Percentiles rank a stretch among this genome's conserved stretches.
Evolutionary conservation across 2,113 vertebrate species (phyloP).

Genomic region (Theristicus caerulescens): DNA sequence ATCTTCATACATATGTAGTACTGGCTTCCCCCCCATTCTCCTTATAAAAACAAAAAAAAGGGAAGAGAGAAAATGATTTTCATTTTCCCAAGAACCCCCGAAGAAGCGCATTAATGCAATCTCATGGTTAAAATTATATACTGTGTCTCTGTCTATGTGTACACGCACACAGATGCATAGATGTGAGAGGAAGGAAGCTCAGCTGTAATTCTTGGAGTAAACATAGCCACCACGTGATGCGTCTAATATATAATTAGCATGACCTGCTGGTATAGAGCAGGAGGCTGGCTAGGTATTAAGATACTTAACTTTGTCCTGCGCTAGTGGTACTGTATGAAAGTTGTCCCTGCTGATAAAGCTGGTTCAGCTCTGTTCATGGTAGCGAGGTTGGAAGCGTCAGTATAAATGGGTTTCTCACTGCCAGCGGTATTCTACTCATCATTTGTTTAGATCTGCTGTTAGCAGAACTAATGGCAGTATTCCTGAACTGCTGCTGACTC

Average conservation of each 20-base stretch:
- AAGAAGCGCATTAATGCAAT: background rate
- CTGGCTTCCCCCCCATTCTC: fast-evolving
- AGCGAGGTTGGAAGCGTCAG: background rate
- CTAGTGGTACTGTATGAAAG: fast-evolving
- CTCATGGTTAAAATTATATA: background rate
- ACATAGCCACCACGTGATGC: constrained; percentile 48
- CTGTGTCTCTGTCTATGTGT: background rate
- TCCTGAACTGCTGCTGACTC: constrained; percentile 49
- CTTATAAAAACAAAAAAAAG: background rate
- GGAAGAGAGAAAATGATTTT: background rate
- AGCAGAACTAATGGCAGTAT: background rate
- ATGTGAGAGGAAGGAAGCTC: constrained; percentile 14
- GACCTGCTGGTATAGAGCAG: constrained; percentile 37
- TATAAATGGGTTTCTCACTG: background rate
- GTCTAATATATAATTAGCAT: constrained; percentile 55
- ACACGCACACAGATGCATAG: background rate
- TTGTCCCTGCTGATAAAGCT: background rate
- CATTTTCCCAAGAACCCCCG: background rate
- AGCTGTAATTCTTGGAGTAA: constrained; percentile 39
- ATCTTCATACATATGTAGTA: background rate
- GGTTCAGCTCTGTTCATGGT: background rate
- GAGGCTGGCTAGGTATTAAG: background rate
- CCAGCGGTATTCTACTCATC: background rate
- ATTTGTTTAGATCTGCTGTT: background rate
- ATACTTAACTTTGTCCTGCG: background rate